Evolutionary conservation across 2,797 vertebrate genomes (phyloP), one percentile per base, ranked within the genome.

Genomic region (Percopsis omiscomaycus): DNA sequence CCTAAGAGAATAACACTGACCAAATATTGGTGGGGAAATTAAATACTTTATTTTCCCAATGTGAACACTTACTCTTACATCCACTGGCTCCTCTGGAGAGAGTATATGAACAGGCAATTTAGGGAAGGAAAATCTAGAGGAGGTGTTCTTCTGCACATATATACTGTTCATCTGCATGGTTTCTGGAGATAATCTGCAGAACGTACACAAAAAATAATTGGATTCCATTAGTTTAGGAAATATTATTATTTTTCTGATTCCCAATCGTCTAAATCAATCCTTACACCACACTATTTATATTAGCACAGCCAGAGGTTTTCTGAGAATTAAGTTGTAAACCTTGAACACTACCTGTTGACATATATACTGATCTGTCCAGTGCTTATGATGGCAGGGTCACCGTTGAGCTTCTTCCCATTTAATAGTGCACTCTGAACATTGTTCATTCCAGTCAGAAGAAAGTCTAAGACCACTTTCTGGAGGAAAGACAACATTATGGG

Each of bases 381-480:
- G 10, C 68, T 89, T 56, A 98, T 84, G 11, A 92, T 83, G 59
- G 79, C 86, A 2, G 96, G 94, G 11, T 89, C 90, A 47, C 84
- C 84, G 57, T 94, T 74, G 0, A 92, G 82, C 16, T 86, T 71
- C 69, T 87, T 95, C 52, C 94, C 91, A 64, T 88, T 89, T 55
- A 99, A 87, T 68, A 98, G 88, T 59, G 92, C 85, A 3, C 90
- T 95, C 75, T 98, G 96, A 48, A 98, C 85, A 49, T 90, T 93
- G 64, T 91, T 93, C 37, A 95, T 89, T 15, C 91, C 88, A 6
- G 61, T 75, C 14, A 98, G 82, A 64, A 98, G 89, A 68, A 84
- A 84, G 46, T 85, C 74, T 0, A 93, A 92, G 60, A 94, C 86
- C 63, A 84, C 84, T 80, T 82, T 86, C 91, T 92, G 64, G 54